phyloP scores from a whole-genome alignment of 2,113 vertebrate species.

The Carollia perspicillata region DNA sequence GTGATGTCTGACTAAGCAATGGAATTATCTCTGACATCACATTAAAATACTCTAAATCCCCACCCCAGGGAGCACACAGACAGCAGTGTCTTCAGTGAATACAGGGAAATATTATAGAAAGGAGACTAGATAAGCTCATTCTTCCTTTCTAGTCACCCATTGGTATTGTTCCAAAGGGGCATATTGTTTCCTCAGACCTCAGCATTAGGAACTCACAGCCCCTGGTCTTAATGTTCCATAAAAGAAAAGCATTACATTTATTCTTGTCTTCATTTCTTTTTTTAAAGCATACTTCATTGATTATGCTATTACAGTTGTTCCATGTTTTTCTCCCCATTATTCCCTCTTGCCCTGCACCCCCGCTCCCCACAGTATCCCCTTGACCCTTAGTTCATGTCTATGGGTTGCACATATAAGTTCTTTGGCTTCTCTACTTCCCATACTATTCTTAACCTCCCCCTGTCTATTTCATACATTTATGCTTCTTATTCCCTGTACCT shows the following conservation, averaged over 20 bases:
- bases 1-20: background rate
- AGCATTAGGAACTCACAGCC: background rate
- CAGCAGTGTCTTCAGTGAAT: background rate
- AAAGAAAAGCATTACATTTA: background rate
- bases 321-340: too few relatives aligned
- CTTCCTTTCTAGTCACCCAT: background rate
- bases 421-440: too few relatives aligned
- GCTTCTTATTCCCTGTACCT: too few relatives aligned
- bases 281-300: background rate
- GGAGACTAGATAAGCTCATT: background rate
- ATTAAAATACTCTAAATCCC: background rate
- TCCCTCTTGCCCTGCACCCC: too few relatives aligned
- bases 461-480: too few relatives aligned
- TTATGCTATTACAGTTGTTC: too few relatives aligned
- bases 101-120: background rate
- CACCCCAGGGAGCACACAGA: background rate
- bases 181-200: background rate
- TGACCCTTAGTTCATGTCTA: too few relatives aligned
- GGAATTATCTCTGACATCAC: background rate
- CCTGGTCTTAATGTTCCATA: background rate
- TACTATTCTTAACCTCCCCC: too few relatives aligned
- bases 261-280: slow-evolving; percentile 17
- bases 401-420: too few relatives aligned
- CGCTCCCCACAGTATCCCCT: too few relatives aligned
- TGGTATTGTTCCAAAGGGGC: background rate